These are phyloP conservation scores for Sinodicranocentrus sp. DNA, from an alignment of 2,888 invertebrate genomes.

Conservation along the genomic window DNA sequence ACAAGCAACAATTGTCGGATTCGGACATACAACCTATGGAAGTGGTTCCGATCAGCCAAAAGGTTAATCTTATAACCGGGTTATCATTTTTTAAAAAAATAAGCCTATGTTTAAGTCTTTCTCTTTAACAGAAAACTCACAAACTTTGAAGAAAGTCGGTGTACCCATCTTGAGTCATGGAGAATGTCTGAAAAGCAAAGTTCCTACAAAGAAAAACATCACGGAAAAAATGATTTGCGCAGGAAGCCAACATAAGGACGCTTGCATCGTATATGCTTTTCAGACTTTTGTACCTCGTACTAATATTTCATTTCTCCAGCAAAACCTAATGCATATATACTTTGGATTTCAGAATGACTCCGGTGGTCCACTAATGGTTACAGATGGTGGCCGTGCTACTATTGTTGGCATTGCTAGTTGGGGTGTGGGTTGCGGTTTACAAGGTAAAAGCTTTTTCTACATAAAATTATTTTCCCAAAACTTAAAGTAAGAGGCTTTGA, in stretches of 20 bases:
- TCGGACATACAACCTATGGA: constrained; percentile 63
- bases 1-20: constrained; percentile 64
- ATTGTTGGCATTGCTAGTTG: constrained; percentile 60
- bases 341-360: constrained; percentile 63
- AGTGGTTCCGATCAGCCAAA: constrained; percentile 22
- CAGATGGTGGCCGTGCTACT: constrained; percentile 36
- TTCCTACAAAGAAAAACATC: constrained; percentile 63
- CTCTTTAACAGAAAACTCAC: constrained; percentile 49
- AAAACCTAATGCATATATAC: neutral
- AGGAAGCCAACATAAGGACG: constrained; percentile 68
- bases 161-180: constrained; percentile 66
- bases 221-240: constrained; percentile 73
- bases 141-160: constrained; percentile 52
- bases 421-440: constrained; percentile 65
- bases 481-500: neutral
- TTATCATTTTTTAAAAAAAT: neutral
- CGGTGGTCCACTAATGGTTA: constrained; percentile 66
- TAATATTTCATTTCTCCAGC: neutral
- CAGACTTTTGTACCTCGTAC: neutral
- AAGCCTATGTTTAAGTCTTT: neutral
- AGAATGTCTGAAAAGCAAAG: constrained; percentile 57
- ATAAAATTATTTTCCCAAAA: neutral
- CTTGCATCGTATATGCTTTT: constrained; percentile 66
- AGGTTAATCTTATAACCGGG: constrained; percentile 18
- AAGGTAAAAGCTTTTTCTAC: neutral